Conservation (phyloP, 1,140 invertebrate genomes). For the Hesperophylax magnus region DNA sequence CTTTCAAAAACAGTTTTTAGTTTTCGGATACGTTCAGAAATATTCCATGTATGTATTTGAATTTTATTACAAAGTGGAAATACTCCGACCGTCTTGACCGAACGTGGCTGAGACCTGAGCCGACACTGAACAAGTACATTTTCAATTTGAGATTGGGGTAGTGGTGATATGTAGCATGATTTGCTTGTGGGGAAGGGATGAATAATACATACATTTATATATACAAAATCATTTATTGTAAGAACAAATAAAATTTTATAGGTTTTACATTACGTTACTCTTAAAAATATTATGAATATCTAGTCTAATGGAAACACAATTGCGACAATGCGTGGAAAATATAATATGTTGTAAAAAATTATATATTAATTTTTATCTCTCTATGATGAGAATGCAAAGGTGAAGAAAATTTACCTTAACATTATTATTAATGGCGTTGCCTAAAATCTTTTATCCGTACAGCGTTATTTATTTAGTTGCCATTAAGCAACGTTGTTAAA, state of each 20-base stretch:
- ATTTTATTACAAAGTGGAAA: too few relatives aligned
- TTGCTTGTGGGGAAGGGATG: not conserved
- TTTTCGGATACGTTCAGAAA: too few relatives aligned
- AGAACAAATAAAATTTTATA: slow-evolving; percentile 55
- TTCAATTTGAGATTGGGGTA: too few relatives aligned
- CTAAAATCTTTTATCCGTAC: not conserved
- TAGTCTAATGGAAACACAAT: slow-evolving; percentile 56
- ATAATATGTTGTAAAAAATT: slow-evolving; percentile 32
- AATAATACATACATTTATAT: slow-evolving; percentile 42
- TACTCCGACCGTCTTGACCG: too few relatives aligned
- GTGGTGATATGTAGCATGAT: too few relatives aligned
- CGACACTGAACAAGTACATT: too few relatives aligned
- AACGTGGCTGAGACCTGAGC: too few relatives aligned
- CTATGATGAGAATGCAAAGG: slow-evolving; percentile 26
- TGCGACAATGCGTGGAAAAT: slow-evolving; percentile 50
- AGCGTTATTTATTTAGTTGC: too few relatives aligned
- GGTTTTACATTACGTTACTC: slow-evolving; percentile 48
- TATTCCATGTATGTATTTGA: too few relatives aligned
- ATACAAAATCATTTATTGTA: slow-evolving; percentile 58
- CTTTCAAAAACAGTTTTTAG: too few relatives aligned
- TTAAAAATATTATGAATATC: slow-evolving; percentile 55
- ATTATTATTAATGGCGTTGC: slow-evolving; percentile 8
- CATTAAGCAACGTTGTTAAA: not conserved
- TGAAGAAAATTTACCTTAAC: slow-evolving; percentile 25
- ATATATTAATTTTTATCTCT: slow-evolving; percentile 49